phyloP scores from a whole-genome alignment of 2,888 invertebrate species.

The Xanthia icteritia region DNA sequence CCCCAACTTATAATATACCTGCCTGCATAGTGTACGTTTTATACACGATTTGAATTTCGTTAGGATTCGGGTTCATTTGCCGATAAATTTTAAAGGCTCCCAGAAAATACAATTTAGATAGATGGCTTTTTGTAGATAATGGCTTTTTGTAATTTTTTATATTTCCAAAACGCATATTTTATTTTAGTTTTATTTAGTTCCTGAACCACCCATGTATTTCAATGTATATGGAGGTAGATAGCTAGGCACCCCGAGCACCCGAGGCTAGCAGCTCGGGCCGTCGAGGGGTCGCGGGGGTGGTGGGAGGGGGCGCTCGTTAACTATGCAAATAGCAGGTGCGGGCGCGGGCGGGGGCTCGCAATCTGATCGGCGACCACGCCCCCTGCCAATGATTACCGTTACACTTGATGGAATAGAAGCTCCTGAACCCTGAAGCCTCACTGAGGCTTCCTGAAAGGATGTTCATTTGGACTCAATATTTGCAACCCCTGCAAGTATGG shows the following conservation, averaged over 20 bases:
- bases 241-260: conserved; percentile 54
- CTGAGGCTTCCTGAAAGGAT: conserved; percentile 26
- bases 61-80: too few relatives aligned
- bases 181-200: not conserved
- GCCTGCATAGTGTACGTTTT: too few relatives aligned
- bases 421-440: conserved; percentile 19
- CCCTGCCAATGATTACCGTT: conserved; percentile 53
- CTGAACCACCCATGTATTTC: conserved; percentile 15
- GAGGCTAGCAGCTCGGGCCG: conserved; percentile 50
- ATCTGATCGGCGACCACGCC: conserved; percentile 69
- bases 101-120: not conserved
- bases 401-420: conserved; percentile 20
- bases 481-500: too few relatives aligned
- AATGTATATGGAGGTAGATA: conserved; percentile 20
- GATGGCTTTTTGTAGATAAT: too few relatives aligned
- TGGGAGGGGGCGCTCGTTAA: conserved; percentile 78
- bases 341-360: conserved; percentile 55
- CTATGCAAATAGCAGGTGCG: conserved; percentile 82
- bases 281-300: conserved; percentile 54
- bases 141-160: not conserved
- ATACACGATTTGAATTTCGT: too few relatives aligned
- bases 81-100: not conserved
- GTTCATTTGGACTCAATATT: not conserved
- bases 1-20: too few relatives aligned
- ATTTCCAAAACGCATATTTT: too few relatives aligned